phyloP scores from a whole-genome alignment of 2,888 invertebrate genomes.

The Melipona beecheii region DNA sequence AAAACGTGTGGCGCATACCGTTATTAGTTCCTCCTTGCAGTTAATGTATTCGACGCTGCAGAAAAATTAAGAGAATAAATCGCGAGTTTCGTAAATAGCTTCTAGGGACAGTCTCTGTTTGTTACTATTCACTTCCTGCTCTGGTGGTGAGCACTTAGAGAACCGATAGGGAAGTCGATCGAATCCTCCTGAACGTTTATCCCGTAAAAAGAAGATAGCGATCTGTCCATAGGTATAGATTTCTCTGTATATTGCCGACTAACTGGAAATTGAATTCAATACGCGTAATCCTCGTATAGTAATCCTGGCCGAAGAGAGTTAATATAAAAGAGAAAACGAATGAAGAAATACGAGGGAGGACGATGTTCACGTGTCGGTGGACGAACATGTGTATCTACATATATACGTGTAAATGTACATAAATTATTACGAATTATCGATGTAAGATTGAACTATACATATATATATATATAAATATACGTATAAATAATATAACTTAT shows the following conservation, averaged over 20 bases:
- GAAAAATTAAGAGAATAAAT: not conserved
- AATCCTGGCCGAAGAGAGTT: constrained; percentile 16
- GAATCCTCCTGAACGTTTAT: constrained; percentile 25
- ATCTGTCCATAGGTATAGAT: constrained; percentile 16
- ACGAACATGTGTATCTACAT: constrained; percentile 56
- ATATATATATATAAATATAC: constrained; percentile 48
- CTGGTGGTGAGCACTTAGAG: constrained; percentile 10
- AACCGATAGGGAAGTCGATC: constrained; percentile 7
- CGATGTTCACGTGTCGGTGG: constrained; percentile 2
- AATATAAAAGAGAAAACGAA: constrained; percentile 11
- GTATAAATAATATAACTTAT: constrained; percentile 51
- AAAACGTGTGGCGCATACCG: not conserved
- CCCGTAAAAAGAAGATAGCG: constrained; percentile 7
- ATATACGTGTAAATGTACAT: constrained; percentile 73
- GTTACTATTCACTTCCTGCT: constrained; percentile 10
- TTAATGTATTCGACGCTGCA: constrained; percentile 21
- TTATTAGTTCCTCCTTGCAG: constrained; percentile 32
- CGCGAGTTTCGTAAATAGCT: constrained; percentile 4
- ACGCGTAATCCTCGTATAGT: constrained; percentile 22
- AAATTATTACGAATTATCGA: constrained; percentile 77
- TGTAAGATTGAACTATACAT: constrained; percentile 68
- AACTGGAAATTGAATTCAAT: constrained; percentile 29
- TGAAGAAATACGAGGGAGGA: constrained; percentile 4
- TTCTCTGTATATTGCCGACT: constrained; percentile 10
- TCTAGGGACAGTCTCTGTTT: constrained; percentile 20